phyloP scores from a whole-genome alignment of 2,888 invertebrate genomes.

The Cephus spinipes region DNA sequence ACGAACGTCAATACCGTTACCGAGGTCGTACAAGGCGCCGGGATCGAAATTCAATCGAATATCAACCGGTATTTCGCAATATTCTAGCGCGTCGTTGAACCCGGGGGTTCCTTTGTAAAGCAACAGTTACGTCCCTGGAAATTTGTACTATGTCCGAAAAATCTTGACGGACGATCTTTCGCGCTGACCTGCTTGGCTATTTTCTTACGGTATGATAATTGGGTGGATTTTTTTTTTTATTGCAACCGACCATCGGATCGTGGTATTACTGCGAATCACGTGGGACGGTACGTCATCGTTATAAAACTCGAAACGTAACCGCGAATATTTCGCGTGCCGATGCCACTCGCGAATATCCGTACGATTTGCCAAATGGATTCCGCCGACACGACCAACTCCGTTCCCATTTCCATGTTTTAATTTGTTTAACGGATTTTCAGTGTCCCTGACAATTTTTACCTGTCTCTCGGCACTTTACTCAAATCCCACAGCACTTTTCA shows the following conservation, averaged over 20 bases:
- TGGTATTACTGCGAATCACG: not conserved
- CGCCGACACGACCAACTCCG: not conserved
- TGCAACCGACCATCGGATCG: not conserved
- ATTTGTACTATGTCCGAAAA: not conserved
- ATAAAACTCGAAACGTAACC: not conserved
- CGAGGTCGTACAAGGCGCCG: not conserved
- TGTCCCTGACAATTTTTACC: not conserved
- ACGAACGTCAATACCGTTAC: not conserved
- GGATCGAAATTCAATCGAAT: not conserved
- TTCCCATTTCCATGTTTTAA: not conserved
- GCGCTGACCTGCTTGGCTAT: not conserved
- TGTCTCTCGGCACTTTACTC: not conserved
- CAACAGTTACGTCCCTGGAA: not conserved
- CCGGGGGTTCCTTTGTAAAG: not conserved
- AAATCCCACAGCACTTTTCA: not conserved
- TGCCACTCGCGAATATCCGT: not conserved
- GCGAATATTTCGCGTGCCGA: not conserved
- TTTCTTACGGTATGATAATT: not conserved
- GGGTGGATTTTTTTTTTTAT: not conserved
- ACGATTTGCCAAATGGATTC: no score
- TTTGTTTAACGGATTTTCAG: not conserved
- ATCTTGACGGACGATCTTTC: not conserved
- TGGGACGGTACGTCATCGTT: not conserved
- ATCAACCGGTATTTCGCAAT: not conserved
- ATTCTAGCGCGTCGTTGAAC: not conserved